Evolutionary conservation across 1,140 invertebrate species (phyloP), one percentile per base, ranked within the genome.

Genomic region (Pristionchus pacificus): DNA sequence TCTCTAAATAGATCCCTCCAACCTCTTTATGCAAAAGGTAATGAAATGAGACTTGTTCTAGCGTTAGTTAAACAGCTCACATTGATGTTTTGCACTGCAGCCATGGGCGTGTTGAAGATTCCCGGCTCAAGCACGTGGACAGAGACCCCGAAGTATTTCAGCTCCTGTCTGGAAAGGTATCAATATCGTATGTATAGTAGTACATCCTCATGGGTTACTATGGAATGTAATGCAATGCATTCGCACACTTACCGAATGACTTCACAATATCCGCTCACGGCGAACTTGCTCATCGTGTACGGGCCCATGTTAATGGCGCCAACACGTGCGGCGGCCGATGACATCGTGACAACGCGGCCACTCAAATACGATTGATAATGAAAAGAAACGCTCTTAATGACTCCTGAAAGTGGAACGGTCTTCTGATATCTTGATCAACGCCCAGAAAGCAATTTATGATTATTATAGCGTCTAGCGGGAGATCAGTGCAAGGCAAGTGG

Each of bases 61-160:
- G n/a, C n/a, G n/a, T n/a, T n/a, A n/a, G n/a, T n/a, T n/a, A n/a
- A n/a, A 49, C 6, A 49, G 38, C 19, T 30, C 1, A 27, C 27
- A 19, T 28, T n/a, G 29, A 69, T 38, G 59, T 59, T 57, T 61
- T 69, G 24, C 30, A 19, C n/a, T 15, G 59, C 60, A 29, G 32
- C 49, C 24, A 69, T 19, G 3, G 68, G 31, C 14, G 68, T 69
- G 2, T 62, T 64, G 31, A 73, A 73, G 70, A 71, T 72, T 62
- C 71, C 71, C 1, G 71, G 71, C 33, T 73, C 71, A n/a, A 73
- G 33, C 13, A 73, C 62, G 70, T 24, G 6, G 2, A 73, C 71
- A 2, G 27, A 19, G 24, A 73, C 69, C 24, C 71, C 71, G 29
- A 62, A 73, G 49, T 27, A 27, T n/a, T 2, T 24, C 2, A 73